Evolutionary conservation across 1,140 invertebrate genomes (phyloP), one percentile per base, ranked within the genome.

Genomic region (Sarcophaga bullata): DNA sequence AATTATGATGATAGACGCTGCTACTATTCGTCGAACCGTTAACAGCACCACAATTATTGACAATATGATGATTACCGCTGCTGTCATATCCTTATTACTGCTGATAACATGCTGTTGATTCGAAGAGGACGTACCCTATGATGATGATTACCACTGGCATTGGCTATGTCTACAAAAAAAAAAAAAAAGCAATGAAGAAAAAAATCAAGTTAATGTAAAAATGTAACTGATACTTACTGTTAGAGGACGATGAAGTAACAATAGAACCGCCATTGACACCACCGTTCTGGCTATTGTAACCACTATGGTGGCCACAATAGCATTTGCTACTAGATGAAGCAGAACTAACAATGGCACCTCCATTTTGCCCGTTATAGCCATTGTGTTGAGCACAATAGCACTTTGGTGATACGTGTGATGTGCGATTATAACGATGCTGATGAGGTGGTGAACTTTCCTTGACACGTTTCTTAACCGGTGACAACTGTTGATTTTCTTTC

Each of bases 391-490:
- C 75, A 62, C 80, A 83, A 78, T 90, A 88, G 54, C 89, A 90
- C 80, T 90, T 87, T 54, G 85, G 88, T 82, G 85, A 88, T 49
- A 91, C 91, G 85, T 90, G 90, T 85, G 91, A 84, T 91, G 91
- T 83, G 89, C 90, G 90, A 85, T 90, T 90, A 83, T 92, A 92
- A 75, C 91, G 90, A 83, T 93, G 92, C 84, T 93, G 89, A 73
- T 92, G 94, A 0, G 97, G 97, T 49, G 97, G 97, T 25, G 97
- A 98, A 85, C 96, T 97, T 88, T 99, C 98, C 89, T 99, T 99
- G 8, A 98, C 97, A n/a, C 98, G 92, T 90, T 99, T 99, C 91
- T 99, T 99, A 4, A 99, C 97, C 0, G 98, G 98, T 86, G 97
- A 98, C 82, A 99, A 91, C 86, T 99, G 97, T 73, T 96, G 96